Conservation (phyloP, 2,888 invertebrate species). For the Uloborus plumipes region DNA sequence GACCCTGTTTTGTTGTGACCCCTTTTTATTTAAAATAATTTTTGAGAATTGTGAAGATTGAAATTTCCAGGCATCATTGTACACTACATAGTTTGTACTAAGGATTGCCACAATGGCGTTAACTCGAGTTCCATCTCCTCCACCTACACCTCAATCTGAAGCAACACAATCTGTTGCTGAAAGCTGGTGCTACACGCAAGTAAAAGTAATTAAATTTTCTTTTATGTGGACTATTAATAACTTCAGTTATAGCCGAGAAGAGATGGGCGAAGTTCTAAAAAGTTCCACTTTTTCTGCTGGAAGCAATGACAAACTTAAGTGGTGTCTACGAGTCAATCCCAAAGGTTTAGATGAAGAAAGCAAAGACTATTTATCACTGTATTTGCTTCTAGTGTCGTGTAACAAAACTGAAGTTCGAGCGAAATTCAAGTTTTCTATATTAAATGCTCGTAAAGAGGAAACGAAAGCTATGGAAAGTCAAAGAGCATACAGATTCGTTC, state of each 20-base stretch:
- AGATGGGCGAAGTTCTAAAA: constrained; percentile 99
- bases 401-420: constrained; percentile 99
- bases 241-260: constrained; percentile 99
- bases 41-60: background rate
- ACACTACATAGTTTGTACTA: background rate
- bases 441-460: constrained; percentile 99
- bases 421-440: constrained; percentile 99
- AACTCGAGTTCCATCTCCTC: constrained; percentile 91
- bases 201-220: constrained; percentile 99
- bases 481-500: constrained; percentile 98
- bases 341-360: constrained; percentile 99
- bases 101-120: constrained; percentile 80
- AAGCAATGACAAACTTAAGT: constrained; percentile 99
- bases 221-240: constrained; percentile 99
- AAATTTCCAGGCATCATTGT: background rate
- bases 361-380: constrained; percentile 99
- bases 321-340: constrained; percentile 99
- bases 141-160: constrained; percentile 81
- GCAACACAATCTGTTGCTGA: constrained; percentile 98
- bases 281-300: constrained; percentile 99
- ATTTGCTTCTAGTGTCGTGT: constrained; percentile 98
- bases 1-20: constrained; percentile 46
- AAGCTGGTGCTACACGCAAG: constrained; percentile 99
- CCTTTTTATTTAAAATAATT: constrained; percentile 23
- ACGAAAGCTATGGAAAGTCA: constrained; percentile 99